Evolutionary conservation across 2,113 vertebrate genomes (phyloP), one percentile per base, ranked within the genome.

Genomic region (Uria aalge): DNA sequence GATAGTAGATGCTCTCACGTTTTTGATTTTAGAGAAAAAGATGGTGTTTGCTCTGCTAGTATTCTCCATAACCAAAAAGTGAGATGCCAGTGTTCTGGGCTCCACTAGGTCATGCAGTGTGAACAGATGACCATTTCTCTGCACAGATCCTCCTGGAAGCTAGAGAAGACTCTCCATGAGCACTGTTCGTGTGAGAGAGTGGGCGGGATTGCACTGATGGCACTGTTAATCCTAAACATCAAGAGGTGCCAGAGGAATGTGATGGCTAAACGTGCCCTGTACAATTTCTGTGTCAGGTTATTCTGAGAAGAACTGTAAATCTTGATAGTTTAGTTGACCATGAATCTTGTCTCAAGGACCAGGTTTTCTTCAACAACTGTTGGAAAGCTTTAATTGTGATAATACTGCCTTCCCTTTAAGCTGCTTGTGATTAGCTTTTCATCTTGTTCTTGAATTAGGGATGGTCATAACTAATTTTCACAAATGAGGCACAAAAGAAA

Each of bases 341-440:
- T 87, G 66, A 92, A 88, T 87, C 83, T 92, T 92, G 88, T 91
- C 83, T 95, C 34, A 62, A 71, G 55, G n/a, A 77, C 64, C 82
- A 92, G 56, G 15, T 91, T 89, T 94, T 92, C 68, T 96, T 84
- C 43, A 67, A 36, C 63, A 86, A 5, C 60, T 19, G 1, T 73
- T 73, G 71, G 78, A 88, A 88, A 73, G 81, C 66, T 94, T 55
- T 87, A 55, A 52, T 79, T 85, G n/a, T 95, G 85, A 24, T 90
- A 88, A 75, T 85, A 26, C 43, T 72, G 56, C 59, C 83, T 83
- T 95, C 56, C 18, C 57, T 90, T 74, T 92, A 81, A 96, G 90
- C 94, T 96, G 85, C 68, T 93, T 45, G 27, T 50, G 38, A 95
- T 96, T 82, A 88, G 79, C 82, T 94, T 90, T 84, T 79, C 57